phyloP scores from a whole-genome alignment of 2,888 invertebrate species.

The Andrena camellia region DNA sequence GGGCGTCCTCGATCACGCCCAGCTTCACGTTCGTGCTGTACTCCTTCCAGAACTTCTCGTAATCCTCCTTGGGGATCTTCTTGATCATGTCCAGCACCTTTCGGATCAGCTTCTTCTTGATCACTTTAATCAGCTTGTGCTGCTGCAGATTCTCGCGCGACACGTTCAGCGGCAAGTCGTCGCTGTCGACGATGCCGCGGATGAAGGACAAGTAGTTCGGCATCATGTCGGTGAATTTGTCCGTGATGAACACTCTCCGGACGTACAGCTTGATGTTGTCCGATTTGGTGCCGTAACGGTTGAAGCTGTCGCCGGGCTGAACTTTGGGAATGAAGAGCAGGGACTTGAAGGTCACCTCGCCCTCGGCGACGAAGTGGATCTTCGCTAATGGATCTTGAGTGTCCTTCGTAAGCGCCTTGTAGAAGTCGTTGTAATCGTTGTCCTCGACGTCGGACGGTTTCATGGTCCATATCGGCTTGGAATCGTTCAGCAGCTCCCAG shows the following conservation, averaged over 20 bases:
- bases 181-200: conserved; percentile 98
- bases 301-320: conserved; percentile 97
- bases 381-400: conserved; percentile 92
- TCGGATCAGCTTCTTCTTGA: conserved; percentile 99
- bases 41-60: conserved; percentile 99
- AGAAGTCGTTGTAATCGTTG: conserved; percentile 97
- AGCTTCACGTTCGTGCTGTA: conserved; percentile 99
- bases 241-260: conserved; percentile 99
- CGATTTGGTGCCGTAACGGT: conserved; percentile 96
- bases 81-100: conserved; percentile 99
- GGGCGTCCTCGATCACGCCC: conserved; percentile 98
- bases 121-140: conserved; percentile 99
- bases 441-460: conserved; percentile 94
- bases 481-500: conserved; percentile 98
- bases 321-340: conserved; percentile 96
- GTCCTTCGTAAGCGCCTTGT: conserved; percentile 97
- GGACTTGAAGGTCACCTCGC: conserved; percentile 99
- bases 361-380: conserved; percentile 99
- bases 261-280: conserved; percentile 99
- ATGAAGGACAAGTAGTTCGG: conserved; percentile 98
- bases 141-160: conserved; percentile 99
- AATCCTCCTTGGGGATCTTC: conserved; percentile 96
- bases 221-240: conserved; percentile 99
- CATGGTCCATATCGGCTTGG: conserved; percentile 99
- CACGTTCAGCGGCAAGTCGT: conserved; percentile 99